Evolutionary conservation across 2,113 vertebrate genomes (phyloP).

Genomic region (Acrocephalus arundinaceus): DNA sequence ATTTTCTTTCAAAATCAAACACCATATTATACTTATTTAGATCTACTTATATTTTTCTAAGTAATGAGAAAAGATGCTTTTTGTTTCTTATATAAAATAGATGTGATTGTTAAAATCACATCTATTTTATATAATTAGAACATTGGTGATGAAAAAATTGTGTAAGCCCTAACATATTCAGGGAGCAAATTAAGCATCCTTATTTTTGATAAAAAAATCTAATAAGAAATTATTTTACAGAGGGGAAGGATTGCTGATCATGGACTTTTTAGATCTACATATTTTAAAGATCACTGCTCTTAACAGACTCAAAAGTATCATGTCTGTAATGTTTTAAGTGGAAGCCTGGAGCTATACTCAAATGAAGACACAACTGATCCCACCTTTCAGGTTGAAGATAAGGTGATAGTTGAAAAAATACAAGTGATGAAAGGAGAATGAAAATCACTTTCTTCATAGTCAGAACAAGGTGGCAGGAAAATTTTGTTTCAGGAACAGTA

Average conservation of each 20-base stretch:
- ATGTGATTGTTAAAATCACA: background rate
- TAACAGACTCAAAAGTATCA: background rate
- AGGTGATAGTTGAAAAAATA: background rate
- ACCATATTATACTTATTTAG: background rate
- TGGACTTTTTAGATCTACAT: background rate
- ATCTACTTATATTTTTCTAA: background rate
- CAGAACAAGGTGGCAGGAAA: background rate
- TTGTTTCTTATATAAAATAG: background rate
- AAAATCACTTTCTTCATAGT: slow-evolving; percentile 38
- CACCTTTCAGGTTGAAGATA: slow-evolving; percentile 17
- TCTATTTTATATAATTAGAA: background rate
- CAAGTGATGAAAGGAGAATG: slow-evolving; percentile 1
- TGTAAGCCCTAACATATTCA: background rate
- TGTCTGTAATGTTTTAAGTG: background rate
- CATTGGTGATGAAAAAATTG: background rate
- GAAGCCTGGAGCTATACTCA: background rate
- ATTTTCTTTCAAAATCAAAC: background rate
- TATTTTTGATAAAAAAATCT: background rate
- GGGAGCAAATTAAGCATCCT: background rate
- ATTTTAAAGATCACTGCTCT: background rate
- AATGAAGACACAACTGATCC: background rate
- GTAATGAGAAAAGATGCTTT: background rate
- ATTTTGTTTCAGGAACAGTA: background rate
- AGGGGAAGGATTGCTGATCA: background rate
- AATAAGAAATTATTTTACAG: background rate